phyloP scores from a whole-genome alignment of 2,113 vertebrate genomes.

The Sinocyclocheilus grahami region DNA sequence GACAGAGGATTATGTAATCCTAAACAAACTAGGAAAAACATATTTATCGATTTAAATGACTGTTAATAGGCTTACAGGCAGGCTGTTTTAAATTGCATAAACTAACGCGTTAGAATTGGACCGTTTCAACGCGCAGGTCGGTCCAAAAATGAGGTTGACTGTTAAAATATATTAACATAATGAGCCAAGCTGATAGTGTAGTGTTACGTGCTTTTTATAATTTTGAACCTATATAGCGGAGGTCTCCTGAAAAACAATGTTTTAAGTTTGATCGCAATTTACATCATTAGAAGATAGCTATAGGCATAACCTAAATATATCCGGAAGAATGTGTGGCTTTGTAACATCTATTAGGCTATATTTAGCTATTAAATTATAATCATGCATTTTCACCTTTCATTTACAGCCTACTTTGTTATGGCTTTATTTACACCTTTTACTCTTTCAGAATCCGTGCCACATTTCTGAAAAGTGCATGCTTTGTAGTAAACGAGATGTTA shows the following conservation, averaged over 20 bases:
- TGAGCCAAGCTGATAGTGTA: not conserved
- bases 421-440: not conserved
- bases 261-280: not conserved
- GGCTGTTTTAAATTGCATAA: not conserved
- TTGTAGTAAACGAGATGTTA: not conserved
- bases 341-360: not conserved
- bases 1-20: not conserved
- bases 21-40: not conserved
- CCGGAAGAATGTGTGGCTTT: not conserved
- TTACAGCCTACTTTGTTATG: not conserved
- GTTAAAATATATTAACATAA: not conserved
- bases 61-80: not conserved
- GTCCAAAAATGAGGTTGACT: not conserved
- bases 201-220: not conserved
- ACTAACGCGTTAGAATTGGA: not conserved
- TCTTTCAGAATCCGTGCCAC: not conserved
- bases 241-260: not conserved
- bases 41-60: not conserved
- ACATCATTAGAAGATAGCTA: not conserved
- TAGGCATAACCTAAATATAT: too few species aligned
- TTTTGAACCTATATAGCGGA: not conserved
- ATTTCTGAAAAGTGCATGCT: not conserved
- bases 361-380: not conserved
- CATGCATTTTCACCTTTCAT: not conserved
- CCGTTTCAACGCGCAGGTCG: not conserved